These are phyloP conservation scores for Atta cephalotes DNA, from an alignment of 1,140 invertebrate genomes.

Conservation along the genomic window DNA sequence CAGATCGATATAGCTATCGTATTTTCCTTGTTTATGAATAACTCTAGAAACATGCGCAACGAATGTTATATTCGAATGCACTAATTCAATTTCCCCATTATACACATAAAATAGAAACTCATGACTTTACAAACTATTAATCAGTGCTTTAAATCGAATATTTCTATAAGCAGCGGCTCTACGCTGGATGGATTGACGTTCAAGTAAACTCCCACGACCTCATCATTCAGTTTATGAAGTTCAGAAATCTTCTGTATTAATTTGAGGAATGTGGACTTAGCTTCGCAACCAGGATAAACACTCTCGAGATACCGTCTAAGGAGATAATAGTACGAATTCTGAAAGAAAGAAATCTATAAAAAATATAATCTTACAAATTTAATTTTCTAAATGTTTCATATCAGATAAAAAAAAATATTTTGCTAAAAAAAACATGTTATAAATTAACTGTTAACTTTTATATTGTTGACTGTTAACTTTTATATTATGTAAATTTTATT, in stretches of 20 bases:
- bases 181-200: conserved; percentile 96
- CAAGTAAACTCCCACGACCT: conserved; percentile 94
- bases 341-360: conserved; percentile 74
- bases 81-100: not conserved
- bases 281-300: conserved; percentile 93
- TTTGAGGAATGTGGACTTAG: conserved; percentile 93
- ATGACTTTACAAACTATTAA: conserved; percentile 22
- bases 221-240: conserved; percentile 94
- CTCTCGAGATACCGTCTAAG: conserved; percentile 94
- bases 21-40: not conserved
- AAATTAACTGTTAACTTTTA: not conserved
- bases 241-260: conserved; percentile 95
- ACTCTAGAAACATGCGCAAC: not conserved
- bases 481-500: not conserved
- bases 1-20: not conserved
- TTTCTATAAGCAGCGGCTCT: conserved; percentile 96
- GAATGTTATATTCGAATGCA: not conserved
- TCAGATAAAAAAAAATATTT: not conserved
- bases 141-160: conserved; percentile 94
- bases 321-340: conserved; percentile 96
- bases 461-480: not conserved
- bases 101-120: not conserved
- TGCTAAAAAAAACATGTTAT: not conserved
- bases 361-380: conserved; percentile 1
- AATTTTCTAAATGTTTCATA: conserved; percentile 7